Evolutionary conservation across 2,888 invertebrate genomes (phyloP).

Genomic region (Acrobasis consociella): DNA sequence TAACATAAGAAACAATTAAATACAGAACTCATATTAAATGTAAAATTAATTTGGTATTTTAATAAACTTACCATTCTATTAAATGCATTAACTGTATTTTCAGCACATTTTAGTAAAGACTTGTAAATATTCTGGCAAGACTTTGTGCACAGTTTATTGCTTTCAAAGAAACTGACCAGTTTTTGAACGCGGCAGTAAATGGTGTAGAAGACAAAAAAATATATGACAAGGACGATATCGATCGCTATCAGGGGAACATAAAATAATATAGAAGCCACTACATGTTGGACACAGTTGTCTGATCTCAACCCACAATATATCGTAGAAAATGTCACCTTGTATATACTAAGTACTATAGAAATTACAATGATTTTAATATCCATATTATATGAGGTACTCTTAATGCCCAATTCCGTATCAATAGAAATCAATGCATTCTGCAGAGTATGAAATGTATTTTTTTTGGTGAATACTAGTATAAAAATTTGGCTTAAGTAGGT

Average conservation of each 20-base stretch:
- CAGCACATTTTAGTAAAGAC: slow-evolving; percentile 25
- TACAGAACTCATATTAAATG: neutral
- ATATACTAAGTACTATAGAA: neutral
- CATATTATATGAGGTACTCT: slow-evolving; percentile 18
- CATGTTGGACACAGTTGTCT: slow-evolving; percentile 14
- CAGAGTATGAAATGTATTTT: slow-evolving; percentile 23
- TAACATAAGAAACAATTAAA: neutral
- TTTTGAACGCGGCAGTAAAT: slow-evolving; percentile 27
- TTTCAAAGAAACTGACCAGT: slow-evolving; percentile 17
- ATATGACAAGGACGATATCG: slow-evolving; percentile 28
- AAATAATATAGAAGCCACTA: slow-evolving; percentile 8
- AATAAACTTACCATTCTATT: slow-evolving; percentile 24
- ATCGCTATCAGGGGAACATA: slow-evolving; percentile 21
- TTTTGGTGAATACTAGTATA: slow-evolving; percentile 21
- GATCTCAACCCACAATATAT: slow-evolving; percentile 15
- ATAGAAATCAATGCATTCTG: slow-evolving; percentile 25
- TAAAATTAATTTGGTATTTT: neutral
- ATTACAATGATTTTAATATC: slow-evolving; percentile 16
- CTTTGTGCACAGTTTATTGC: slow-evolving; percentile 11
- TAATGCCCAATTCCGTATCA: slow-evolving; percentile 21
- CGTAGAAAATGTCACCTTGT: slow-evolving; percentile 1
- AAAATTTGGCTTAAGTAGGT: slow-evolving; percentile 13
- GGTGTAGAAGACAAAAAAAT: slow-evolving; percentile 28
- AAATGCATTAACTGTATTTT: slow-evolving; percentile 24
- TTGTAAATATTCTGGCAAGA: slow-evolving; percentile 27